Evolutionary conservation across 2,113 vertebrate genomes (phyloP), one percentile per base, ranked within the genome.

Genomic region (Cryptotis parvus): DNA sequence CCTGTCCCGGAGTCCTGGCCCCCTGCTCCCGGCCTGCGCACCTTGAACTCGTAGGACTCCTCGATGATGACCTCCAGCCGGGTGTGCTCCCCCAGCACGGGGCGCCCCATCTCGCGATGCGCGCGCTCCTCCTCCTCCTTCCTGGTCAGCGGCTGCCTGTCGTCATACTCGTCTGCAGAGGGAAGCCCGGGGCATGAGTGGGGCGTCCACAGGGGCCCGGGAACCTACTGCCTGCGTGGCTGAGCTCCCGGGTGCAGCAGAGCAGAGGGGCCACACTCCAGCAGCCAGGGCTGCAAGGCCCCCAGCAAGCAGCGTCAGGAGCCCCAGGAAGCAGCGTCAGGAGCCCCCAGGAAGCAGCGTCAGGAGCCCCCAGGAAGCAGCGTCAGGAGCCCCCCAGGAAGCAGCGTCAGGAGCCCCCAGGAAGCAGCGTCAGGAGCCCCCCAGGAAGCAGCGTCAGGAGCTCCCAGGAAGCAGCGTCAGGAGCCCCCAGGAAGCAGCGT

Each of bases 41-140:
- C 99, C 99, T 99, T 99, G 96, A 99, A 99, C 96, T 99, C 99
- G 0, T 99, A 99, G 3, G 99, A 99, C 95, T 99, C 99, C 96
- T 99, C 99, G 18, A 99, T 99, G 97, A 99, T 97, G 68, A 99
- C 97, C 97, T 99, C 99, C 5, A 99, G 97, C 91, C 97, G 98
- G 76, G 97, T 95, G 79, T 99, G 98, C 86, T 99, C 99, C 3
- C 99, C 99, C 31, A 99, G 97, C 14, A 97, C 94, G 0, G 99
- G 99, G 15, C 98, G 97, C 5, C 99, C 99, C 98, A 99, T 94
- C 97, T 99, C 0, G 99, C 99, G 0, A 99, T 98, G 52, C 99
- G 97, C 9, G n/a, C 98, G 95, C 94, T 99, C 99, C 61, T 99
- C 99, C 91, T 99, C 98, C 84, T 99, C 98, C 96, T 99, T 99